These are phyloP conservation scores for Callipepla squamata DNA, from an alignment of 2,113 vertebrate species.

Conservation along the genomic window DNA sequence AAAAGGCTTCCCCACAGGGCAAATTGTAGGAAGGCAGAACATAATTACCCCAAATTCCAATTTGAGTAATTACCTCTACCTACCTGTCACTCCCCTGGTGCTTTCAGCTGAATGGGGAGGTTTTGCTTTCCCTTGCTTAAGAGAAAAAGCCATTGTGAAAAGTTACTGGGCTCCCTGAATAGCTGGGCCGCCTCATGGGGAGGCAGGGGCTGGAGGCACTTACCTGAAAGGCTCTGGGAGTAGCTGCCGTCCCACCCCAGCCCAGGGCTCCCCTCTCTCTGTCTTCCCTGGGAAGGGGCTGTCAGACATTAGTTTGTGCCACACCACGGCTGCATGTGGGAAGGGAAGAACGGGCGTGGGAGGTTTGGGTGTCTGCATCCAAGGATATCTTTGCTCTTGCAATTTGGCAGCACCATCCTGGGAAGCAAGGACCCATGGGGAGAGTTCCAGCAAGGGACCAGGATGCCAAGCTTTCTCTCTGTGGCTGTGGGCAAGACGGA, in stretches of 20 bases:
- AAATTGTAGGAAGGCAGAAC: not conserved
- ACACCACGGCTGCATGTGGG: rapidly evolving
- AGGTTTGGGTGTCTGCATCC: not conserved
- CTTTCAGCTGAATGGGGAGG: not conserved
- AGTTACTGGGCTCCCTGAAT: not conserved
- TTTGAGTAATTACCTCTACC: not conserved
- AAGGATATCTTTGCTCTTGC: not conserved
- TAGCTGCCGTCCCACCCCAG: not conserved
- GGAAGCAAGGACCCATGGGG: rapidly evolving
- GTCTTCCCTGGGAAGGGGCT: not conserved
- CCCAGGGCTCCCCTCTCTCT: rapidly evolving
- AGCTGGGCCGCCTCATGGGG: not conserved
- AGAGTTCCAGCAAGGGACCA: rapidly evolving
- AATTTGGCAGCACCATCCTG: not conserved
- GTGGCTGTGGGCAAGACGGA: rapidly evolving
- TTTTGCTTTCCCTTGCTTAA: not conserved
- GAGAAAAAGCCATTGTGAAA: not conserved
- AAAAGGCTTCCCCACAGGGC: slow-evolving; percentile 15
- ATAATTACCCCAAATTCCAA: not conserved
- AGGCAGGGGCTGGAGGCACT: not conserved
- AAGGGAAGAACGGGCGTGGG: rapidly evolving
- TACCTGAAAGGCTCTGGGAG: not conserved
- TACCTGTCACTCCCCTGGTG: not conserved
- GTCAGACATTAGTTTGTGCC: rapidly evolving
- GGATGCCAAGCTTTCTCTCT: rapidly evolving